phyloP scores from a whole-genome alignment of 2,888 invertebrate species.

The Catocala sponsa region DNA sequence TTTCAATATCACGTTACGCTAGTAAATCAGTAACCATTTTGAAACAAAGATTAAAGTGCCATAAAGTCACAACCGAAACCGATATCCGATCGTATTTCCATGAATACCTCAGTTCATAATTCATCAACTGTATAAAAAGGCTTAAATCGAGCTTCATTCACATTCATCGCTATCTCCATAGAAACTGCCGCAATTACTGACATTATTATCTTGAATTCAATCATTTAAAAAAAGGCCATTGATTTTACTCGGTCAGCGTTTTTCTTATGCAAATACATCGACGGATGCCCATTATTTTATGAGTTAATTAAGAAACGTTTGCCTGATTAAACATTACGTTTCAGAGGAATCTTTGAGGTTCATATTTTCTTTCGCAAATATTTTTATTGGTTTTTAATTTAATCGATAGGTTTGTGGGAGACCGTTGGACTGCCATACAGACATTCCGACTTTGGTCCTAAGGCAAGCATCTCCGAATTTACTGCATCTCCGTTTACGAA shows the following conservation, averaged over 20 bases:
- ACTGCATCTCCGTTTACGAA: no score
- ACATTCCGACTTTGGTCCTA: no score
- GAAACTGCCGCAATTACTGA: conserved; percentile 2
- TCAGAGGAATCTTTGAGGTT: conserved; percentile 3
- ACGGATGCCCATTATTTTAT: conserved; percentile 31
- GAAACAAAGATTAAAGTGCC: no score
- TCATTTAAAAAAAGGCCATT: conserved; percentile 15
- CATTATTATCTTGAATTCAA: conserved; percentile 7
- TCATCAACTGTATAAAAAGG: no score
- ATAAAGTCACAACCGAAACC: no score
- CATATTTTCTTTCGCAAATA: background rate
- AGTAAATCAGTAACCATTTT: no score
- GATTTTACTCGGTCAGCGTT: conserved; percentile 16
- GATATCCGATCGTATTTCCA: no score
- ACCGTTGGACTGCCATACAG: no score
- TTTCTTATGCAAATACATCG: conserved; percentile 37
- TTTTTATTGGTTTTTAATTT: conserved; percentile 20
- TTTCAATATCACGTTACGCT: no score
- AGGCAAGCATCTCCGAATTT: no score
- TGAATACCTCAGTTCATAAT: no score
- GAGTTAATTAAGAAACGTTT: conserved; percentile 38
- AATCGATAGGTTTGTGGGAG: no score
- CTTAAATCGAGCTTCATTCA: background rate
- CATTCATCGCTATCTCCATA: conserved; percentile 5
- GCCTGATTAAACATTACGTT: conserved; percentile 28